Evolutionary conservation across 2,888 invertebrate species (phyloP).

Genomic region (Ophion slaviceki): DNA sequence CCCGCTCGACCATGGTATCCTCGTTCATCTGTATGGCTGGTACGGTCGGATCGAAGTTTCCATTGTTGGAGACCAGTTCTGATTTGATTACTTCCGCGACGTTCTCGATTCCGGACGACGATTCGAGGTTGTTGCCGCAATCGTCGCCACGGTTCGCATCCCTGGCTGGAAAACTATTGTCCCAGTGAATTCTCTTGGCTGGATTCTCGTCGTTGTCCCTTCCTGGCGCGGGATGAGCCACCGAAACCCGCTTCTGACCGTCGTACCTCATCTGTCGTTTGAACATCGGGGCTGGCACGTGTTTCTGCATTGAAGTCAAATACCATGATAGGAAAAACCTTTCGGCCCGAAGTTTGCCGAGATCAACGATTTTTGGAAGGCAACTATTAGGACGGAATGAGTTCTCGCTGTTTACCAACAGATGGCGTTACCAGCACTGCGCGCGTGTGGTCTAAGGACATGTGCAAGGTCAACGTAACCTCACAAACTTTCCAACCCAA

Average conservation of each 20-base stretch:
- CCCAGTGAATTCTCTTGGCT: slow-evolving; percentile 34
- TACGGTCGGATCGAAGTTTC: slow-evolving; percentile 75
- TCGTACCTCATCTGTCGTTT: slow-evolving; percentile 83
- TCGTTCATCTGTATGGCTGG: slow-evolving; percentile 78
- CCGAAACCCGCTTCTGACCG: slow-evolving; percentile 83
- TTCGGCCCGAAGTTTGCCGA: background rate
- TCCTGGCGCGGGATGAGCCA: slow-evolving; percentile 76
- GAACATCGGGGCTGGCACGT: slow-evolving; percentile 79
- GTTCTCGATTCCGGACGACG: slow-evolving; percentile 22
- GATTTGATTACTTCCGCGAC: slow-evolving; percentile 66
- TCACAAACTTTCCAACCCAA: too few relatives aligned
- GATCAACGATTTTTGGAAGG: background rate
- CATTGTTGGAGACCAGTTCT: slow-evolving; percentile 70
- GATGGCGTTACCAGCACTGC: too few relatives aligned
- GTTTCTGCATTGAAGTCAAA: slow-evolving; percentile 69
- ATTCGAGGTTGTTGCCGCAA: slow-evolving; percentile 57
- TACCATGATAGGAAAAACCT: background rate
- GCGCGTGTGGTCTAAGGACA: too few relatives aligned
- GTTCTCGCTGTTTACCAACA: too few relatives aligned
- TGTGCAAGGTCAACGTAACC: too few relatives aligned
- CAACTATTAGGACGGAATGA: too few relatives aligned
- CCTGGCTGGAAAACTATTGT: slow-evolving; percentile 47
- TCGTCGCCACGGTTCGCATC: slow-evolving; percentile 49
- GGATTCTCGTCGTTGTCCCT: slow-evolving; percentile 59
- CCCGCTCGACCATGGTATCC: slow-evolving; percentile 64